These are phyloP conservation scores for Xiphias gladius DNA, from an alignment of 2,113 vertebrate genomes.

Conservation along the genomic window DNA sequence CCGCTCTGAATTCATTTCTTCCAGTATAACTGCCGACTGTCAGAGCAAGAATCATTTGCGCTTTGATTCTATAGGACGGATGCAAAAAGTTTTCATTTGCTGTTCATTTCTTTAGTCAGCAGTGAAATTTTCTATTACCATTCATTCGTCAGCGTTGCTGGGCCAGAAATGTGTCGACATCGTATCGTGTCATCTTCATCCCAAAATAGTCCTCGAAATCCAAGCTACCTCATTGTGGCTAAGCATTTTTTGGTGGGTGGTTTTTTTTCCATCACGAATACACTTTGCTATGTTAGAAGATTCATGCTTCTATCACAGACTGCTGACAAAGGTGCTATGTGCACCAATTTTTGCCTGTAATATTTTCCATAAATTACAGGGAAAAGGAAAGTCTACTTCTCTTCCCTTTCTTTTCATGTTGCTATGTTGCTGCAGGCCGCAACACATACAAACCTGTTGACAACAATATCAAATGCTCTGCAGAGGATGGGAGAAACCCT, in stretches of 20 bases:
- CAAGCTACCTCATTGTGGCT: neutral
- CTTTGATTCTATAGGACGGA: too few relatives aligned
- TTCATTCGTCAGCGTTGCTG: neutral
- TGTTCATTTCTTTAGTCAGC: neutral
- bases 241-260: neutral
- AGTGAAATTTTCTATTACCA: neutral
- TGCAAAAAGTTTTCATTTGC: neutral
- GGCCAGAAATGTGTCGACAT: neutral
- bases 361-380: conserved; percentile 7
- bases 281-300: conserved; percentile 29
- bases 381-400: neutral
- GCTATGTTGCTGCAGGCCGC: too few relatives aligned
- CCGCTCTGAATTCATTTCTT: neutral
- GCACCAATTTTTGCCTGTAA: conserved; percentile 9
- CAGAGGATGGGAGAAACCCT: neutral
- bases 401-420: neutral
- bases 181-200: neutral
- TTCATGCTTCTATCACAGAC: conserved; percentile 6
- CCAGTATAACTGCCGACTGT: neutral
- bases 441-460: conserved; percentile 27
- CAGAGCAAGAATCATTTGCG: neutral
- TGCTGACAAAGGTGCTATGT: conserved; percentile 55
- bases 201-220: conserved; percentile 36
- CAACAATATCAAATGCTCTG: neutral
- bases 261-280: conserved; percentile 10